Conservation (phyloP, 2,797 vertebrate genomes). For the Pampus argenteus region DNA sequence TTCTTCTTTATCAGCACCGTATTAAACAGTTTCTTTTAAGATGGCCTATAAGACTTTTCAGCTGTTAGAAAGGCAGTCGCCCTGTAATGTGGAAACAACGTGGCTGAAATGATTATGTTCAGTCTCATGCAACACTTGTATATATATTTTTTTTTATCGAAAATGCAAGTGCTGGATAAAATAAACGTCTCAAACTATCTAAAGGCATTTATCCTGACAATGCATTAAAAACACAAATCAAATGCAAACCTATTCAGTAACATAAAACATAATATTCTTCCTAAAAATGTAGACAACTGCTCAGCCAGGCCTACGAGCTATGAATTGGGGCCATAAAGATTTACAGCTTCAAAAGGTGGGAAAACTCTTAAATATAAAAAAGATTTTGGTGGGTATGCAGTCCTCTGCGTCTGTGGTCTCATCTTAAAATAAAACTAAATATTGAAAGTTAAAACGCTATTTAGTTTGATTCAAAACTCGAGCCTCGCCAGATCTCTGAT, state of each 20-base stretch:
- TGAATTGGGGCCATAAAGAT: constrained; percentile 75
- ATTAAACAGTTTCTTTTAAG: not conserved
- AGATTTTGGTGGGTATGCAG: constrained; percentile 44
- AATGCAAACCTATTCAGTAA: not conserved
- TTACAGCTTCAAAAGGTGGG: constrained; percentile 77
- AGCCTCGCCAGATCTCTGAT: not conserved
- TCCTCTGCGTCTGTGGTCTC: constrained; percentile 43
- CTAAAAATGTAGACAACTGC: constrained; percentile 34
- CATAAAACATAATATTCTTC: constrained; percentile 24
- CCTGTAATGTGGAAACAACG: constrained; percentile 41
- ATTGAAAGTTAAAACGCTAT: not conserved
- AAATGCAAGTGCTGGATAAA: not conserved
- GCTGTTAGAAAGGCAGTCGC: constrained; percentile 12
- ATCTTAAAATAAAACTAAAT: constrained; percentile 3
- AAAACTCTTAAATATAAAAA: constrained; percentile 70
- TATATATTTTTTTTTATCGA: not conserved
- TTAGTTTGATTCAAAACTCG: not conserved
- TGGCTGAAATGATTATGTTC: constrained; percentile 33
- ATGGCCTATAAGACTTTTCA: not conserved
- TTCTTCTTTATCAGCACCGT: not conserved
- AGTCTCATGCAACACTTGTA: not conserved
- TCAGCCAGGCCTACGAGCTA: constrained; percentile 50
- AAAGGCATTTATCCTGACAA: not conserved
- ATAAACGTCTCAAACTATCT: not conserved
- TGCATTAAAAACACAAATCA: constrained; percentile 6